Percentiles rank a stretch among this genome's conserved stretches.
These are phyloP conservation scores for Drosophila monieri DNA, from an alignment of 2,888 invertebrate species.

Conservation along the genomic window DNA sequence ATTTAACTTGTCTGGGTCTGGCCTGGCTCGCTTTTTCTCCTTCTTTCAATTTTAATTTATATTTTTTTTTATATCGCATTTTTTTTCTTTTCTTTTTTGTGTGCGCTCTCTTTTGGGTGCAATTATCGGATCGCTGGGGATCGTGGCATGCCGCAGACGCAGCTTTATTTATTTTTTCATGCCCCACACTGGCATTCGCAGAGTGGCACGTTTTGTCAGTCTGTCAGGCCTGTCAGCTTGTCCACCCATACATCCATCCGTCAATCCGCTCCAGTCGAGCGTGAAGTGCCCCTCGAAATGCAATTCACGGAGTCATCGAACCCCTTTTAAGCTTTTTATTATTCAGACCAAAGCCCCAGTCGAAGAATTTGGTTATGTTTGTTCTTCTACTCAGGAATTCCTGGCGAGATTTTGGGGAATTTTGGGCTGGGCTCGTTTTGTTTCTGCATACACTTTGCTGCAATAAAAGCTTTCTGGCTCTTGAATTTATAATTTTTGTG, in stretches of 20 bases:
- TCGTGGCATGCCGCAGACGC: conserved; percentile 24
- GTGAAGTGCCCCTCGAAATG: conserved; percentile 54
- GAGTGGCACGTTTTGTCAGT: conserved; percentile 15
- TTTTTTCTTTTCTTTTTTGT: no score
- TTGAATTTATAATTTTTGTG: no score
- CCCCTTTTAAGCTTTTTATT: conserved; percentile 10
- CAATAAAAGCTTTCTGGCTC: not conserved
- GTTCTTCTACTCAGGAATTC: not conserved
- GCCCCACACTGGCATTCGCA: not conserved
- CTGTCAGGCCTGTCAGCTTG: not conserved
- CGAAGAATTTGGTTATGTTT: not conserved
- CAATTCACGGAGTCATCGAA: conserved; percentile 64
- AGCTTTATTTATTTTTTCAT: conserved; percentile 4
- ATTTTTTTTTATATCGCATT: no score
- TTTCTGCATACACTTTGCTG: not conserved
- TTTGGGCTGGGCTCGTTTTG: not conserved
- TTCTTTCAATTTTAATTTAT: conserved; percentile 4
- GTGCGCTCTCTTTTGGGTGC: conserved; percentile 16
- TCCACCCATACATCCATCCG: not conserved
- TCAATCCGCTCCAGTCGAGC: conserved; percentile 37
- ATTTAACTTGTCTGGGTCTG: conserved; percentile 36
- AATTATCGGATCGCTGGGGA: conserved; percentile 38
- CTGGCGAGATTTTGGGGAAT: not conserved
- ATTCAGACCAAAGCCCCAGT: not conserved
- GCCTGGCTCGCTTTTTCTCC: conserved; percentile 2